Conservation (phyloP, 2,113 vertebrate genomes). For the Paratilapia polleni region DNA sequence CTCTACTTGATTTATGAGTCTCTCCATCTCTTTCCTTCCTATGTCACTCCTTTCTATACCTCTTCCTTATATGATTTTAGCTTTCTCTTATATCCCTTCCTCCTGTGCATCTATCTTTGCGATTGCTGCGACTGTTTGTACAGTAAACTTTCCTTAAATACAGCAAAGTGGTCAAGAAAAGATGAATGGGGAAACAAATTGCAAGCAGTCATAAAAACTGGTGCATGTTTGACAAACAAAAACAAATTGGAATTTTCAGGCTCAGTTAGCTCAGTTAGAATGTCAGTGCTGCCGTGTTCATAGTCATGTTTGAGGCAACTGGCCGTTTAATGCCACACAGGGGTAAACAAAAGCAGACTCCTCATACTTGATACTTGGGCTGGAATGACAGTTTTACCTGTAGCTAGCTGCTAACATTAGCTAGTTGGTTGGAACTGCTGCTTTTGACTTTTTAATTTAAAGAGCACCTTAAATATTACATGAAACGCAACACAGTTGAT, state of each 20-base stretch:
- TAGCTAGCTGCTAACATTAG: background rate
- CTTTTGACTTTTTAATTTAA: background rate
- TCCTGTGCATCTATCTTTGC: background rate
- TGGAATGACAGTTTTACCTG: background rate
- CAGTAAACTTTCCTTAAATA: background rate
- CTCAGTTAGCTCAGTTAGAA: background rate
- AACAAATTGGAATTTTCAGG: constrained; percentile 21
- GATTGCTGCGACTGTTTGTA: background rate
- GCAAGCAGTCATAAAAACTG: background rate
- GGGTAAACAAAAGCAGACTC: background rate
- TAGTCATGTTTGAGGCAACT: background rate
- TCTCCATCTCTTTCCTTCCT: constrained; percentile 24
- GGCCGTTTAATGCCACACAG: background rate
- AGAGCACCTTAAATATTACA: background rate
- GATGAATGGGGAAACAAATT: background rate
- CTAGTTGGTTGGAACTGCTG: background rate
- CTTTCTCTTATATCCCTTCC: constrained; percentile 1
- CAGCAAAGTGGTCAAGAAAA: constrained; percentile 6
- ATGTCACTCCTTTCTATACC: constrained; percentile 1
- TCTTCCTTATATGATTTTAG: constrained; percentile 49
- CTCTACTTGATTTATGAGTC: constrained; percentile 81
- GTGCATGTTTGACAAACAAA: background rate
- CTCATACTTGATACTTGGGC: no score
- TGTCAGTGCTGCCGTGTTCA: background rate
- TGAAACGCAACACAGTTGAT: background rate